Evolutionary conservation across 2,888 invertebrate genomes (phyloP), one percentile per base, ranked within the genome.

Genomic region (Phortica magna): DNA sequence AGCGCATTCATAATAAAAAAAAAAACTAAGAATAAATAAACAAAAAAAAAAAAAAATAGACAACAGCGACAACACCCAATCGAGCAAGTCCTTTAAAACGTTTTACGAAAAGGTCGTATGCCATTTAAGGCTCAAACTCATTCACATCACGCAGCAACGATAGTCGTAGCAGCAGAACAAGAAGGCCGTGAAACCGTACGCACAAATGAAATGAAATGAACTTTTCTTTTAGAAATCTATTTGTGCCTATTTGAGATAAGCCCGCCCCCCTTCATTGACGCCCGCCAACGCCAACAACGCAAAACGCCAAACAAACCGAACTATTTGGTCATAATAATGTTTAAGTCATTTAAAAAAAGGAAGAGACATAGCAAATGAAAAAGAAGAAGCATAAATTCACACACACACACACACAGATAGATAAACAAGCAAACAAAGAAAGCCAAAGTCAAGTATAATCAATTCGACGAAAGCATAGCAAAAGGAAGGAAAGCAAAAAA

Each of bases 131-230:
- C 17, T 14, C 65, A 55, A 55, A 53, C 70, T 71, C 70, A 71
- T 71, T 71, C 70, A 71, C 70, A 71, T 71, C 70, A 71, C 70
- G 70, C 70, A 71, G 70, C 55, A 41, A 19, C 59, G 19, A 19
- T 19, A 59, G 59, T n/a, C 10, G 53, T 10, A 53, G n/a, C 2
- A 53, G 53, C 53, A 53, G n/a, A 10, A 53, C 19, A 10, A 4
- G 65, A 65, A 71, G 5, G 70, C 31, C n/a, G 19, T 55, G 42
- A 12, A 19, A 53, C 9, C 48, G 48, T 19, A 4, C 68, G 19
- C 68, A 70, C 70, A 71, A 71, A 71, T 71, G 70, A 71, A 71
- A 71, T 71, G 70, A 71, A 71, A 71, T 71, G 70, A 71, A 55
- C 55, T 71, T 71, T 71, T 55, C 48, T 19, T 71, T 71, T 71